Base-by-base conservation (phyloP, 2,113 vertebrate species). In the Menura novaehollandiae region DNA sequence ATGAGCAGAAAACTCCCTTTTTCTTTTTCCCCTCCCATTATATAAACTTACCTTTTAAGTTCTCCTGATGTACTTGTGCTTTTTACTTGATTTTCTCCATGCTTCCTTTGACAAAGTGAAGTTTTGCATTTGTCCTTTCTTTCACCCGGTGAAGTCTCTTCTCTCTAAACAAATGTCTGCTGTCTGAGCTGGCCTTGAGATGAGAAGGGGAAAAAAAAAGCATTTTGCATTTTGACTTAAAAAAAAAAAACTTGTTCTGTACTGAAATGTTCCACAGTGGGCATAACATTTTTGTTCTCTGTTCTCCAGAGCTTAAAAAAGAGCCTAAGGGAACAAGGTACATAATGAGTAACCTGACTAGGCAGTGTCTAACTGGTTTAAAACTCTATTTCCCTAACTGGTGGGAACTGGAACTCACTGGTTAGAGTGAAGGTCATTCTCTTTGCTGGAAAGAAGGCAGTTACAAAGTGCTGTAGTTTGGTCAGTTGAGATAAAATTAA, bases 281-380 rank as follows among this genome's bases (percentile, higher is more conserved):
- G 72, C 23, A 92, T 62, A 47, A 39, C 59, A 39, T 55, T 92
- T 85, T 94, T 71, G 10, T 88, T 58, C 37, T 85, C 32, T 80
- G 79, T 63, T 91, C 72, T 93, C 66, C 43, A 35, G 88, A 88
- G 68, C 88, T 96, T 91, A 59, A 91, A 89, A 94, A 94, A 91
- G 58, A 41, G 63, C 96, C 95, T 37, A 28, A 90, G 92, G 96
- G 92, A 63, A 78, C 35, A 74, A 93, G 83, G 63, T 68, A 93
- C 39, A 20, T 97, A 97, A 97, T 97, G 72, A 96, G 33, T 97
- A 96, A 97, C 96, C 75, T 77, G 88, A 51, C 23, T 15, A 77
- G 83, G 91, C 91, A 47, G 79, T 59, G 30, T 51, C 68, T 74
- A 27, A 86, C 71, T 74, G 39, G 37, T 91, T 92, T 91, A 39